phyloP scores from a whole-genome alignment of 2,797 vertebrate species.

The Setipinna tenuifilis region DNA sequence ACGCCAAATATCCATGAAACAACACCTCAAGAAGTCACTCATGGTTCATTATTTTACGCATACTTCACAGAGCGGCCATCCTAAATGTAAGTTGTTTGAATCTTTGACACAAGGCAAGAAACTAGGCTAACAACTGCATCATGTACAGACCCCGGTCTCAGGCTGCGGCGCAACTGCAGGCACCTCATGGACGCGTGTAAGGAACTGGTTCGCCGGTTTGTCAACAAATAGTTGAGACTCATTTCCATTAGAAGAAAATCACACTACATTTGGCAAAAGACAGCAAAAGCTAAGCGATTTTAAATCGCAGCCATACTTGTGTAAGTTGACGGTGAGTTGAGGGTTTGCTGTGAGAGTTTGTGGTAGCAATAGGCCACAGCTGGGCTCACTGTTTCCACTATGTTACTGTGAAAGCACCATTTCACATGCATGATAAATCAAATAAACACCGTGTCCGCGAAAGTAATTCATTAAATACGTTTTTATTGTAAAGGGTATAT shows the following conservation, averaged over 20 bases:
- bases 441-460: conserved; percentile 67
- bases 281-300: not conserved
- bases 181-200: not conserved
- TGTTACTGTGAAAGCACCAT: not conserved
- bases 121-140: not conserved
- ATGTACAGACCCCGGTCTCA: not conserved
- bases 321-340: not conserved
- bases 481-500: conserved; percentile 85
- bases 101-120: not conserved
- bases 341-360: not conserved
- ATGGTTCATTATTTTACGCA: not conserved
- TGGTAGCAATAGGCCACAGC: not conserved
- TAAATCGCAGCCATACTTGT: not conserved
- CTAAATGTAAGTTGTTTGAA: not conserved
- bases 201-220: not conserved
- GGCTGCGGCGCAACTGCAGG: not conserved
- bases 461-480: conserved; percentile 59
- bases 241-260: not conserved
- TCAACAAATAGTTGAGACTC: not conserved
- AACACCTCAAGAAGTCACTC: not conserved
- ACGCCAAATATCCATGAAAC: not conserved
- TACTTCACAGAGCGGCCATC: not conserved
- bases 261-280: not conserved
- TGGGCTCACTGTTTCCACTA: not conserved
- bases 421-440: conserved; percentile 40